Percentiles rank a stretch among this genome's conserved stretches.
Conservation (phyloP, 2,888 invertebrate species). For the Seladonia tumulorum region DNA sequence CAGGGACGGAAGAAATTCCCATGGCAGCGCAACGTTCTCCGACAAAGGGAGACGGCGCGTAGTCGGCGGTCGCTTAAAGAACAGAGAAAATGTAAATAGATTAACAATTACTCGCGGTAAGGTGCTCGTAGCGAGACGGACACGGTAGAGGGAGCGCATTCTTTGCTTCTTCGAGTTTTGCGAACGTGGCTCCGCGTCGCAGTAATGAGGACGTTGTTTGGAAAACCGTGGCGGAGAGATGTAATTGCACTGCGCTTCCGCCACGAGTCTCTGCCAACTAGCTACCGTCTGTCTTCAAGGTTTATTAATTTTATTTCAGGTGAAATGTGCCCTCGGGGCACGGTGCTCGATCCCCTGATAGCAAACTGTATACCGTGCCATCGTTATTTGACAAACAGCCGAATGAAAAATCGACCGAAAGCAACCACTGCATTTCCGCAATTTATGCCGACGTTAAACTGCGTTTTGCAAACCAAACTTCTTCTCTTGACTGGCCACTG, state of each 20-base stretch:
- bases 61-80: neutral
- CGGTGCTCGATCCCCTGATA: neutral
- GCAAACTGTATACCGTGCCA: neutral
- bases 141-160: neutral
- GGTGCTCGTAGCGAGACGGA: neutral
- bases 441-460: neutral
- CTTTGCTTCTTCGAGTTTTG: neutral
- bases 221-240: neutral
- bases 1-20: neutral
- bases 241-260: neutral
- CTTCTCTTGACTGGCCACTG: too few relatives aligned
- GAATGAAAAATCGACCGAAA: neutral
- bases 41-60: neutral
- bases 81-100: conserved; percentile 16
- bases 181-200: neutral
- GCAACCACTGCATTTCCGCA: neutral
- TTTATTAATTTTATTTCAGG: neutral
- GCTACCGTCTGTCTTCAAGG: neutral
- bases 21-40: neutral
- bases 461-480: neutral
- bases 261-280: neutral
- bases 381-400: neutral
- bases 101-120: conserved; percentile 18
- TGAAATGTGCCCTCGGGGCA: neutral
- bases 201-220: conserved; percentile 14